These are phyloP conservation scores for Cynopterus brachyotis DNA, from an alignment of 2,113 vertebrate genomes.

Conservation along the genomic window DNA sequence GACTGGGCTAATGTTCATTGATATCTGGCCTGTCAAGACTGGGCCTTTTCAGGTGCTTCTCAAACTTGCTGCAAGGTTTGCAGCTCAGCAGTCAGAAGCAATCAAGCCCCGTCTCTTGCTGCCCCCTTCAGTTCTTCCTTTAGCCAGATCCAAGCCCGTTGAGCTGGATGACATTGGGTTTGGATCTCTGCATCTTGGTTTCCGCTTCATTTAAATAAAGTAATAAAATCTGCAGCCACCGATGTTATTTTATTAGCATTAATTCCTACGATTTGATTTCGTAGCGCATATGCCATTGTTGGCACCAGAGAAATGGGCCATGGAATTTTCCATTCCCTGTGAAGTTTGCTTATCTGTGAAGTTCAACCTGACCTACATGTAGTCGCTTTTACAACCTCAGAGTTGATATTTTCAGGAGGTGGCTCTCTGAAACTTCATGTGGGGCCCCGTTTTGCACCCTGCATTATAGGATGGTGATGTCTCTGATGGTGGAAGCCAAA, in stretches of 20 bases:
- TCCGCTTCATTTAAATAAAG: not conserved
- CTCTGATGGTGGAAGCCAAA: not conserved
- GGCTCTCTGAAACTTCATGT: not conserved
- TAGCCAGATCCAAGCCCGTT: not conserved
- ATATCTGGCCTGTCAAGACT: too few relatives aligned
- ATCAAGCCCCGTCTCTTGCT: not conserved
- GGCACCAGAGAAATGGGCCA: not conserved
- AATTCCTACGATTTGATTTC: not conserved
- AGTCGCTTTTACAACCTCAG: not conserved
- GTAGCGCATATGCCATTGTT: fast-evolving
- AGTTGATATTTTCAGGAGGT: not conserved
- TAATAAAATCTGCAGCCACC: not conserved
- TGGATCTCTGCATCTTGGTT: not conserved
- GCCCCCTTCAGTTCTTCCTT: not conserved
- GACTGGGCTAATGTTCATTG: not conserved
- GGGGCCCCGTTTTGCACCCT: not conserved
- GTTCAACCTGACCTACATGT: not conserved
- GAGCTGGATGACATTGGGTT: not conserved
- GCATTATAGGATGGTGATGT: not conserved
- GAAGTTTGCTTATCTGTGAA: not conserved
- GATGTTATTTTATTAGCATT: not conserved
- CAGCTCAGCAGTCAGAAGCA: not conserved
- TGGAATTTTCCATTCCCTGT: not conserved
- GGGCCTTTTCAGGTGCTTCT: not conserved
- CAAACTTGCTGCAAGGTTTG: not conserved